Percentiles rank a stretch among this genome's conserved stretches.
Evolutionary conservation across 2,113 vertebrate species (phyloP).

Genomic region (Lepisosteus osseus): DNA sequence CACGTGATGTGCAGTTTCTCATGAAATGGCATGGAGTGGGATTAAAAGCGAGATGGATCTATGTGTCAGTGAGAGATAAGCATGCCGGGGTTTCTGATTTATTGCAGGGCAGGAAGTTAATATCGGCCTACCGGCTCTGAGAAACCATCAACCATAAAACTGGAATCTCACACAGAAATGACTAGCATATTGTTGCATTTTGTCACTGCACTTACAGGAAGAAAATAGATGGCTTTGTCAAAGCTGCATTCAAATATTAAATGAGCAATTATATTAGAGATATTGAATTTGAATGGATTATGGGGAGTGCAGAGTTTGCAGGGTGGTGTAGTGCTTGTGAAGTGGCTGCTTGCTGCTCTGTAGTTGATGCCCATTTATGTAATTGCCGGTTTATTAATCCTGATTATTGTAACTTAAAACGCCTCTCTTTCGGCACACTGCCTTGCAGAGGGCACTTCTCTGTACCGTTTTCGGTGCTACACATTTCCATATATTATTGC

Average conservation of each 20-base stretch:
- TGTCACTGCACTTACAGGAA: neutral
- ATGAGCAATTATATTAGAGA: conserved; percentile 21
- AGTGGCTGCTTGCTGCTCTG: neutral
- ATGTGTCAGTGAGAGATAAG: conserved; percentile 44
- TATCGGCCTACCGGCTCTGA: conserved; percentile 26
- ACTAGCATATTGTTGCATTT: conserved; percentile 1
- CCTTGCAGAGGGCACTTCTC: conserved; percentile 11
- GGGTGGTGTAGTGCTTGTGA: neutral
- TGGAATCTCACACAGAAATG: conserved; percentile 11
- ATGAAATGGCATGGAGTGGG: conserved; percentile 18
- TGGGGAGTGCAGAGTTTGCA: neutral
- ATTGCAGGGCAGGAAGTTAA: conserved; percentile 33
- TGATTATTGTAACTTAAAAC: neutral
- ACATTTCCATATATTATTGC: conserved; percentile 65
- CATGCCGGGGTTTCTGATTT: conserved; percentile 34
- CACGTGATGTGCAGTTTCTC: conserved; percentile 10
- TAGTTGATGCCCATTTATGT: conserved; percentile 3
- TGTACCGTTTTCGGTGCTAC: conserved; percentile 29
- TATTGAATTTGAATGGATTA: conserved; percentile 11
- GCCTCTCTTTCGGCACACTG: neutral
- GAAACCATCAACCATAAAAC: neutral
- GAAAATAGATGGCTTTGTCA: conserved; percentile 20
- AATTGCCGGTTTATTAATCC: conserved; percentile 7
- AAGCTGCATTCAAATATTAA: conserved; percentile 28
- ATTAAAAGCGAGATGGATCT: conserved; percentile 44